A percentile compares a stretch with the other conserved stretches of the same genome.
These are phyloP conservation scores for Platorchestia sp. DNA, from an alignment of 1,140 invertebrate genomes.

Conservation along the genomic window DNA sequence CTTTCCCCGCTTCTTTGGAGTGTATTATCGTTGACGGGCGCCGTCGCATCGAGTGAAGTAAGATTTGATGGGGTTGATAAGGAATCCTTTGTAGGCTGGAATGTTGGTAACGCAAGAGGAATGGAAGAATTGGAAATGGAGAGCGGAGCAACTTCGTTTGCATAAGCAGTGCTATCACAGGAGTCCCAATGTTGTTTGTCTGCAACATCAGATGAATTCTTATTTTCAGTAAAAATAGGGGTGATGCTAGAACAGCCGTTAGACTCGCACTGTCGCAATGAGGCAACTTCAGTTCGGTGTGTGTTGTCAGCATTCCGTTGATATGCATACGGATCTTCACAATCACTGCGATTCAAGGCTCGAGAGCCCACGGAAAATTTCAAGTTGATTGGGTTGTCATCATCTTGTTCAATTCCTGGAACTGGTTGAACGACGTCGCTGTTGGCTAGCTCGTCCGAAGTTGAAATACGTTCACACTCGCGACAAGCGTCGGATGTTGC, in stretches of 20 bases:
- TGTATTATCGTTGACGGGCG: background rate
- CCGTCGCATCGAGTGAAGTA: background rate
- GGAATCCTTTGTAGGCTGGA: conserved; percentile 15
- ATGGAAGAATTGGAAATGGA: conserved; percentile 10
- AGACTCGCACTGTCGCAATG: background rate
- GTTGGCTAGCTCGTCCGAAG: background rate
- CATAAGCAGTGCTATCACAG: background rate
- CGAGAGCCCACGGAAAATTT: background rate
- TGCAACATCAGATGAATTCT: background rate
- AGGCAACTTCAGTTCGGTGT: background rate
- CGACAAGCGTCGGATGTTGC: background rate
- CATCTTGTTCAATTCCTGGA: background rate
- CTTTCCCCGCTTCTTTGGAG: background rate
- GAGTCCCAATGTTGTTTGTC: background rate
- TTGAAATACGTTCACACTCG: background rate
- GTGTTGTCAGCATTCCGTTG: background rate
- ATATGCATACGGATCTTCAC: background rate
- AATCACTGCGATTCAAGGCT: background rate
- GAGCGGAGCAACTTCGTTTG: background rate
- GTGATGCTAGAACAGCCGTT: background rate
- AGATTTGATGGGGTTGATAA: background rate
- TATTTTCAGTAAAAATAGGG: background rate
- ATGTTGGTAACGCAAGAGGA: background rate
- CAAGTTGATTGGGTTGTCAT: background rate
- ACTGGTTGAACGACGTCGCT: background rate